phyloP scores from a whole-genome alignment of 1,140 invertebrate species.

The Microplitis mediator region DNA sequence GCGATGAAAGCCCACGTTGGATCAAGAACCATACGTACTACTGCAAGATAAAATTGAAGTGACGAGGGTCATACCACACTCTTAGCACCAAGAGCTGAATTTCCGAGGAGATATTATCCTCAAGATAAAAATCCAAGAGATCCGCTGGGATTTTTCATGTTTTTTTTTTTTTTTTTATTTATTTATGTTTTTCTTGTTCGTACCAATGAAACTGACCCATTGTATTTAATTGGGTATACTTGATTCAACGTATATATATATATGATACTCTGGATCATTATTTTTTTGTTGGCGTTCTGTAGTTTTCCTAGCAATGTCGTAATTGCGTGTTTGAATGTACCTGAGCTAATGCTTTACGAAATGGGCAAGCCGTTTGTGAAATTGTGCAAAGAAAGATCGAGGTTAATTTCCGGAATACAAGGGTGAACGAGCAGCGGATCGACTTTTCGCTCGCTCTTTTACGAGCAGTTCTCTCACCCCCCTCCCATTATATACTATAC shows the following conservation, averaged over 20 bases:
- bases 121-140: neutral
- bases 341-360: conserved; percentile 5
- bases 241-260: neutral
- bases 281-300: no score
- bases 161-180: no score
- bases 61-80: conserved; percentile 25
- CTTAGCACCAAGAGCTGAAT: neutral
- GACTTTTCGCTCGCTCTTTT: conserved; percentile 31
- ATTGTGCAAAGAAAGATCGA: conserved; percentile 16
- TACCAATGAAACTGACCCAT: neutral
- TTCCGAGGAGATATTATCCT: neutral
- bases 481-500: neutral
- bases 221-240: neutral
- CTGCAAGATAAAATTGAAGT: conserved; percentile 8
- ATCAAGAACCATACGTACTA: conserved; percentile 8
- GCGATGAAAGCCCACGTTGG: neutral
- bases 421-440: conserved; percentile 21
- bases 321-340: neutral
- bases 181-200: no score
- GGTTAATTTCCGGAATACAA: conserved; percentile 23
- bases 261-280: no score
- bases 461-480: neutral
- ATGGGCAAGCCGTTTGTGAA: conserved; percentile 9
- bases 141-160: no score
- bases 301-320: no score